These are phyloP conservation scores for Drosophila orosa DNA, from an alignment of 1,140 invertebrate species.

Conservation along the genomic window DNA sequence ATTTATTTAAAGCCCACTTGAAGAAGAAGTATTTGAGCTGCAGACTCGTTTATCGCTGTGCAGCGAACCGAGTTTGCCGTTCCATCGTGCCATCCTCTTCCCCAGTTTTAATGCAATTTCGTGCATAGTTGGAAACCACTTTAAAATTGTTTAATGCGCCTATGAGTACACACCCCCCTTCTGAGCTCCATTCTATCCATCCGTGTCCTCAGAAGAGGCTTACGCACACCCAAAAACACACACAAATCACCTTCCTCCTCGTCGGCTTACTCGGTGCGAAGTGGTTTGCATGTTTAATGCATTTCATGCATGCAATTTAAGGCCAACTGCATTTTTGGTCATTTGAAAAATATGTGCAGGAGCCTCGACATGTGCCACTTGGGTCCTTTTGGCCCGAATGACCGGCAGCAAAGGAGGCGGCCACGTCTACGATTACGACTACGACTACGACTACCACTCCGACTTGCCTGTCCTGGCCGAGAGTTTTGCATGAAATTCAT, in stretches of 20 bases:
- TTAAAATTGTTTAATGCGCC: slow-evolving; percentile 59
- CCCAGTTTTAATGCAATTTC: slow-evolving; percentile 57
- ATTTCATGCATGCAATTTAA: slow-evolving; percentile 77
- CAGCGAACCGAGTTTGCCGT: slow-evolving; percentile 24
- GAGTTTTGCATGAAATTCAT: slow-evolving; percentile 60
- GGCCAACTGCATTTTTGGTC: slow-evolving; percentile 68
- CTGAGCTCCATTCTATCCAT: neutral
- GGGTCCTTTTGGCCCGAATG: slow-evolving; percentile 48
- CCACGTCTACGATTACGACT: slow-evolving; percentile 13
- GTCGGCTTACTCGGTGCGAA: slow-evolving; percentile 21
- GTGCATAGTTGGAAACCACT: slow-evolving; percentile 56
- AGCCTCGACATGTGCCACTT: slow-evolving; percentile 60
- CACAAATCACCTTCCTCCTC: slow-evolving; percentile 25
- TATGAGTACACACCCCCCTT: neutral
- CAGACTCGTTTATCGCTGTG: slow-evolving; percentile 1
- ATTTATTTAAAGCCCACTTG: neutral
- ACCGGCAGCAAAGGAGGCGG: slow-evolving; percentile 21
- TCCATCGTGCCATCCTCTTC: slow-evolving; percentile 4
- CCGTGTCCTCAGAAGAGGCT: neutral
- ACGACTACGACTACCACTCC: neutral
- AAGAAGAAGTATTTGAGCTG: neutral
- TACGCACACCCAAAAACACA: slow-evolving; percentile 33
- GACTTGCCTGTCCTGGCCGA: slow-evolving; percentile 14
- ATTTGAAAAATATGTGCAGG: slow-evolving; percentile 65
- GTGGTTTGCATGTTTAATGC: slow-evolving; percentile 64